A percentile compares a stretch with the other conserved stretches of the same genome.
Conservation (phyloP, 1,140 invertebrate genomes). For the Drosophila leontia region DNA sequence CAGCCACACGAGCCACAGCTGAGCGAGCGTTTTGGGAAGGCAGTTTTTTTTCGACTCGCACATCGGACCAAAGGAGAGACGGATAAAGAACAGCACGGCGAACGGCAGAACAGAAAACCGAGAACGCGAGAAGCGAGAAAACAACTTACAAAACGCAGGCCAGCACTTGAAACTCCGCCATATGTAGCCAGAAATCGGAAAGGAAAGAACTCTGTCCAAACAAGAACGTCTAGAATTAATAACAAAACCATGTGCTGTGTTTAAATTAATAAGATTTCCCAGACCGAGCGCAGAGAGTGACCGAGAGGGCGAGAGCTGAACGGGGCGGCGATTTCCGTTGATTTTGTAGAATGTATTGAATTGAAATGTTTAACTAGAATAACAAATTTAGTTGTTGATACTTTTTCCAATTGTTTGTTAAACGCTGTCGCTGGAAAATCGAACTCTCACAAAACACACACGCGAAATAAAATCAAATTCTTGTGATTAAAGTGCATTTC, state of each 20-base stretch:
- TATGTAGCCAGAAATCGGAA: conserved; percentile 34
- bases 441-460: conserved; percentile 46
- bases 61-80: conserved; percentile 43
- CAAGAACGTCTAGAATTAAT: conserved; percentile 39
- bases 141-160: conserved; percentile 14
- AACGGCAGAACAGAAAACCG: conserved; percentile 8
- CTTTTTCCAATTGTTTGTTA: conserved; percentile 81
- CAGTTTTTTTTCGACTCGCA: conserved; percentile 11
- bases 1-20: conserved; percentile 29
- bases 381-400: conserved; percentile 84
- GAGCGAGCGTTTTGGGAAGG: conserved; percentile 17
- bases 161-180: conserved; percentile 64
- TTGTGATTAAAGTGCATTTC: conserved; percentile 85
- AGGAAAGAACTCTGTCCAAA: conserved; percentile 33
- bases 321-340: conserved; percentile 75
- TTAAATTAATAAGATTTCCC: conserved; percentile 39
- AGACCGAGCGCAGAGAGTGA: conserved; percentile 27
- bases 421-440: conserved; percentile 60
- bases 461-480: conserved; percentile 74
- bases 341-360: conserved; percentile 77
- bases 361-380: conserved; percentile 82
- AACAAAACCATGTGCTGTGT: conserved; percentile 69
- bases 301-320: conserved; percentile 41
- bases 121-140: conserved; percentile 11
- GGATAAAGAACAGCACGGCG: conserved; percentile 12